phyloP scores from a whole-genome alignment of 2,888 invertebrate species.

The Salpingus planirostris region DNA sequence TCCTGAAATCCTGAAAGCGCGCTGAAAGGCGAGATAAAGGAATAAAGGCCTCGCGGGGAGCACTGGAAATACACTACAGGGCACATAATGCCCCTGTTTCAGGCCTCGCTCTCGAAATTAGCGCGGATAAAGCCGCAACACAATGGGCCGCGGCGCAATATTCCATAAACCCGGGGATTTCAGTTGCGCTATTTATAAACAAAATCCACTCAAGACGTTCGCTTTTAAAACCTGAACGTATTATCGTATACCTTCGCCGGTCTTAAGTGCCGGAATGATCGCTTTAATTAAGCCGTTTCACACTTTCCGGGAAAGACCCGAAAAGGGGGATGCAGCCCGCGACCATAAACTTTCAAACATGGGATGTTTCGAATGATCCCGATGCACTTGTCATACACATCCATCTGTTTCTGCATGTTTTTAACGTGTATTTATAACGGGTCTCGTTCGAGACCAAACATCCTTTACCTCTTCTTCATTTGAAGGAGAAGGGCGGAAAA shows the following conservation, averaged over 20 bases:
- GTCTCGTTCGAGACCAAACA: conserved; percentile 32
- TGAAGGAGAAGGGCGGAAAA: background rate
- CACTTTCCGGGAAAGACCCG: conserved; percentile 5
- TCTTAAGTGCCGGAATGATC: conserved; percentile 3
- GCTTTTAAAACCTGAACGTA: no score
- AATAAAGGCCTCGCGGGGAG: conserved; percentile 36
- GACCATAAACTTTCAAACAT: conserved; percentile 5
- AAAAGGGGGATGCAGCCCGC: conserved; percentile 1
- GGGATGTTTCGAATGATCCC: no score
- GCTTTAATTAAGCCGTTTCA: conserved; percentile 4
- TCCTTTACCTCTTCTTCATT: conserved; percentile 20
- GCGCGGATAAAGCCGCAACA: conserved; percentile 19
- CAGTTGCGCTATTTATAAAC: background rate
- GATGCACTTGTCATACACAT: conserved; percentile 27
- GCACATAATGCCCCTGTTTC: conserved; percentile 30
- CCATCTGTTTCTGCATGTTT: conserved; percentile 24
- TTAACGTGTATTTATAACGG: conserved; percentile 30
- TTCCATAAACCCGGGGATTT: conserved; percentile 2
- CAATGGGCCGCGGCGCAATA: conserved; percentile 5
- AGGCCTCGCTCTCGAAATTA: conserved; percentile 32
- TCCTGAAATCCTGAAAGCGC: conserved; percentile 37
- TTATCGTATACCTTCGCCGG: no score
- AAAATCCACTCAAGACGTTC: no score
- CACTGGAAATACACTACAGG: conserved; percentile 36
- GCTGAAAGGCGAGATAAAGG: conserved; percentile 43